Percentiles rank a stretch among this genome's conserved stretches.
Evolutionary conservation across 1,140 invertebrate species (phyloP).

Genomic region (Polyergus mexicanus): DNA sequence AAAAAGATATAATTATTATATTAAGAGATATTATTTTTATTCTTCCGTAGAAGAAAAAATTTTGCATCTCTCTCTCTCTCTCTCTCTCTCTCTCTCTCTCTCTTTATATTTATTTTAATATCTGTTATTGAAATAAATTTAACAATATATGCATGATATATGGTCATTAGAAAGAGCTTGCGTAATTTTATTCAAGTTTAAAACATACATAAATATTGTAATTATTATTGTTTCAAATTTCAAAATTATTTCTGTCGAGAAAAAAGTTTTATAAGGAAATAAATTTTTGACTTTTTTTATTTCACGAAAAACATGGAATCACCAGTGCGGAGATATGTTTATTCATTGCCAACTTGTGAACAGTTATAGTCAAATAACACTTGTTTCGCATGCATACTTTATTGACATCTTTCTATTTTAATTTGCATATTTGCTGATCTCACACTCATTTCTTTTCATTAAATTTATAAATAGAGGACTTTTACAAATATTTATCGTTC

Average conservation of each 20-base stretch:
- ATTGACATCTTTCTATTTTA: background rate
- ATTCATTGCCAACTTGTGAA: background rate
- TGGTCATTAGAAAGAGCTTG: too few relatives aligned
- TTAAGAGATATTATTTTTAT: background rate
- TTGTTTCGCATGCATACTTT: background rate
- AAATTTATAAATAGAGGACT: background rate
- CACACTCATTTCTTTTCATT: background rate
- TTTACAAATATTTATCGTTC: background rate
- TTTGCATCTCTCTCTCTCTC: background rate
- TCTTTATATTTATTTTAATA: background rate
- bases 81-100: background rate
- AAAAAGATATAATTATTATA: background rate
- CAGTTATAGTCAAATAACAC: conserved; percentile 15
- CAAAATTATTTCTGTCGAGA: too few relatives aligned
- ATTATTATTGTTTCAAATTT: too few relatives aligned
- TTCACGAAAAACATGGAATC: background rate
- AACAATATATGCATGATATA: too few relatives aligned
- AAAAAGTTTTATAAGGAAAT: too few relatives aligned
- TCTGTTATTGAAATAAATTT: too few relatives aligned
- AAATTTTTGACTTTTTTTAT: too few relatives aligned
- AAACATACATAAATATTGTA: too few relatives aligned
- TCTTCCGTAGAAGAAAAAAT: background rate
- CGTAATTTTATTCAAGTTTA: too few relatives aligned
- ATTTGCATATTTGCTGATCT: background rate
- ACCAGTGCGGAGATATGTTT: background rate